phyloP scores from a whole-genome alignment of 1,140 invertebrate genomes.

The Pseudomyrmex dendroicus region DNA sequence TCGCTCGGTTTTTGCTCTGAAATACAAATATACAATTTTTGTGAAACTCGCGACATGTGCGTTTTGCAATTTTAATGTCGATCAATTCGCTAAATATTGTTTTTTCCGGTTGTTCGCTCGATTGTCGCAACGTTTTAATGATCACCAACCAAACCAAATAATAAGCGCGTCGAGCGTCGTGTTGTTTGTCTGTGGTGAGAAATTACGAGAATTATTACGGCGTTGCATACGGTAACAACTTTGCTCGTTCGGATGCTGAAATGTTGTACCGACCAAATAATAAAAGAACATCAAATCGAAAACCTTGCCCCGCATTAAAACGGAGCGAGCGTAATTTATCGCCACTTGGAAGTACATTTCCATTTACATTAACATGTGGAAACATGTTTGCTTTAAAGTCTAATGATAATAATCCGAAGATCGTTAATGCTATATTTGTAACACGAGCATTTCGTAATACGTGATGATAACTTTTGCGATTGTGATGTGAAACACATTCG shows the following conservation, averaged over 20 bases:
- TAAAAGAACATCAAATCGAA: neutral
- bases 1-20: too few relatives aligned
- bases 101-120: too few relatives aligned
- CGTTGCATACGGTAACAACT: neutral
- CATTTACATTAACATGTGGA: neutral
- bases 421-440: conserved; percentile 1
- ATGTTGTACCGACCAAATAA: conserved; percentile 9
- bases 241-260: neutral
- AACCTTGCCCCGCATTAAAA: conserved; percentile 14
- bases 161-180: too few relatives aligned
- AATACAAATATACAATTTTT: too few relatives aligned
- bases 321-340: neutral
- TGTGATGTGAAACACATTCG: too few relatives aligned
- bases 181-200: too few relatives aligned
- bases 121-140: too few relatives aligned
- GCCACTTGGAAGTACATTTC: conserved; percentile 22
- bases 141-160: too few relatives aligned
- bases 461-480: neutral
- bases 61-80: too few relatives aligned
- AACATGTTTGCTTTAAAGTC: neutral
- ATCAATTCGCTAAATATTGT: too few relatives aligned
- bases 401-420: neutral
- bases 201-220: neutral
- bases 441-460: too few relatives aligned
- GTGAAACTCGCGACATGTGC: too few relatives aligned